Percentiles rank a stretch among this genome's conserved stretches.
These are phyloP conservation scores for Himantopus leucocephalus DNA, from an alignment of 2,113 vertebrate species.

Conservation along the genomic window DNA sequence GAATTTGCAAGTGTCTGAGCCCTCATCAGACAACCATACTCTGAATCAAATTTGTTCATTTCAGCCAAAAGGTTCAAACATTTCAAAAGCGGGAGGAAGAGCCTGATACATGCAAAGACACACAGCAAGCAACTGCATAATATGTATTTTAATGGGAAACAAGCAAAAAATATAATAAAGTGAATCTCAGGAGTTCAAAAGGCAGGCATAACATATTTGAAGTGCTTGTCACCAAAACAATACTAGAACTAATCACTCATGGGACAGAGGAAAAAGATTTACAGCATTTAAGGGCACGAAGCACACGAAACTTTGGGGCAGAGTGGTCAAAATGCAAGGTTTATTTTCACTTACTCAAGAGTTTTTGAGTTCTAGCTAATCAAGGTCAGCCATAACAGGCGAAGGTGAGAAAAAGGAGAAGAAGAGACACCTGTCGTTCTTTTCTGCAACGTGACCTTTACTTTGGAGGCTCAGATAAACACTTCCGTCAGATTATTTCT, in stretches of 20 bases:
- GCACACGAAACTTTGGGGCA: not conserved
- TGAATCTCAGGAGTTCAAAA: not conserved
- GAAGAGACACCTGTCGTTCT: not conserved
- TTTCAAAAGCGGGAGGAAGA: not conserved
- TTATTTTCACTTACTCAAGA: not conserved
- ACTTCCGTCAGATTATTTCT: not conserved
- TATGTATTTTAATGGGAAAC: not conserved
- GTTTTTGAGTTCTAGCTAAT: not conserved
- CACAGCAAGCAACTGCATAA: not conserved
- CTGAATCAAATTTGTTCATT: not conserved
- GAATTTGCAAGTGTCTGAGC: not conserved
- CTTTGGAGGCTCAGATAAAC: not conserved
- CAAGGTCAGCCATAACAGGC: not conserved
- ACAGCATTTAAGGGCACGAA: not conserved
- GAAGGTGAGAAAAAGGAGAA: not conserved
- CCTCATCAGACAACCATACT: not conserved
- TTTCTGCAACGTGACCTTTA: not conserved
- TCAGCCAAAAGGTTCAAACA: not conserved
- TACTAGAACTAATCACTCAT: not conserved
- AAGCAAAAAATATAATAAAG: not conserved
- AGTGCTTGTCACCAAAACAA: not conserved
- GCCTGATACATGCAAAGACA: not conserved
- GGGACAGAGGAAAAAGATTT: not conserved
- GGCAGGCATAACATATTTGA: not conserved
- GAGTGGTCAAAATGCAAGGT: not conserved